A percentile compares a stretch with the other conserved stretches of the same genome.
phyloP scores from a whole-genome alignment of 2,113 vertebrate species.

The Solea senegalensis region DNA sequence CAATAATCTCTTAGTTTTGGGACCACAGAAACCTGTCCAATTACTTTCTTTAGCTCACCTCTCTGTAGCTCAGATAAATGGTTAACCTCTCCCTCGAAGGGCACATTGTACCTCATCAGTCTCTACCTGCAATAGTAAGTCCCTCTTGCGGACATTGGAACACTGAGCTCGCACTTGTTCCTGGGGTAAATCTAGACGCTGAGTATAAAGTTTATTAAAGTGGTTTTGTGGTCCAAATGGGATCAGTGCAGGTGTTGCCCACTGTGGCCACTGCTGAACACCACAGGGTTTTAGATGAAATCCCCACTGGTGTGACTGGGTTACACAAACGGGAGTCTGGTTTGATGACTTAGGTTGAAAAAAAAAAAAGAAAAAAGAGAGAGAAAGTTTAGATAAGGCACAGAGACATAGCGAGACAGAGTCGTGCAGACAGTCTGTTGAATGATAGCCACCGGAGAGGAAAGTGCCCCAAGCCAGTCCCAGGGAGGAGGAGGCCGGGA shows the following conservation, averaged over 20 bases:
- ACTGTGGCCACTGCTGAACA: slow-evolving; percentile 14
- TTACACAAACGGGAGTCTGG: background rate
- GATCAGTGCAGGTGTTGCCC: slow-evolving; percentile 18
- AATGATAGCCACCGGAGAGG: slow-evolving; percentile 35
- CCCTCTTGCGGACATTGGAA: too few relatives aligned
- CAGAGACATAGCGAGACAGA: slow-evolving; percentile 7
- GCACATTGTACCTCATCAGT: too few relatives aligned
- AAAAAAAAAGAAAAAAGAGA: slow-evolving; percentile 37
- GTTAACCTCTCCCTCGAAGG: too few relatives aligned
- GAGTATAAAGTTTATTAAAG: slow-evolving; percentile 8
- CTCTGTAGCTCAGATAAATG: too few relatives aligned
- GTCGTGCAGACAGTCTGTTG: background rate
- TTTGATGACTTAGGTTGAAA: slow-evolving; percentile 12
- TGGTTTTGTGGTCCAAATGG: slow-evolving; percentile 31
- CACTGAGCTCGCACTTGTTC: too few relatives aligned
- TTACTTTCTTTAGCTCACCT: too few relatives aligned
- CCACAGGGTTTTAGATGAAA: slow-evolving; percentile 31
- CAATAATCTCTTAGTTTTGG: too few relatives aligned
- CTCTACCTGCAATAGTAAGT: too few relatives aligned
- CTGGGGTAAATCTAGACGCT: too few relatives aligned
- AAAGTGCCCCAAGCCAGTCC: slow-evolving; percentile 38
- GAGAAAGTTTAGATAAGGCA: slow-evolving; percentile 39
- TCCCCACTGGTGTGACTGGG: background rate
- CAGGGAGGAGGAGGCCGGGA: slow-evolving; percentile 43
- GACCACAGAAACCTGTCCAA: too few relatives aligned